Percentiles rank a stretch among this genome's conserved stretches.
These are phyloP conservation scores for Dolichallabes microphthalmus DNA, from an alignment of 2,113 vertebrate genomes.

Conservation along the genomic window DNA sequence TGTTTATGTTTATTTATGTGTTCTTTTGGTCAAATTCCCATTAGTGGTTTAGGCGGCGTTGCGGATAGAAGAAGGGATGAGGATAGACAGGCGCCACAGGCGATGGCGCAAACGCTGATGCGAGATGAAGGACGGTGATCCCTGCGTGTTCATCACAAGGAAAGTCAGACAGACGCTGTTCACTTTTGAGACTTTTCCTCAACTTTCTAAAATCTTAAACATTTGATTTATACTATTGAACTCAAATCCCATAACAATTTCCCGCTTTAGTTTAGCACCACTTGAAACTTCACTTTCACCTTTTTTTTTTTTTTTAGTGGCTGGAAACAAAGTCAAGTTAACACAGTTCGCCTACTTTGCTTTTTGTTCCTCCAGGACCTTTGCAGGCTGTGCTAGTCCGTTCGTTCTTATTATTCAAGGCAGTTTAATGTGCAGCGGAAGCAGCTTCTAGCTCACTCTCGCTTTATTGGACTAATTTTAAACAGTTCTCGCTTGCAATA, in stretches of 20 bases:
- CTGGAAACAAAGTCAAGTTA: neutral
- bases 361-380: neutral
- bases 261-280: neutral
- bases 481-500: slow-evolving; percentile 14
- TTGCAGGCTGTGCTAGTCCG: neutral
- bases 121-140: too few species aligned
- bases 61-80: too few species aligned
- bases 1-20: too few species aligned
- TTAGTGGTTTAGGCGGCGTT: too few species aligned
- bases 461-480: slow-evolving; percentile 20
- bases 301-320: neutral
- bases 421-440: neutral
- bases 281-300: neutral
- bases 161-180: neutral
- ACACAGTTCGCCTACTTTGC: neutral
- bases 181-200: neutral
- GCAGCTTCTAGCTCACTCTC: neutral
- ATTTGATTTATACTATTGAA: neutral
- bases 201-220: neutral
- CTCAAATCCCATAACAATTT: neutral
- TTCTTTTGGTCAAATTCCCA: too few species aligned
- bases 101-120: too few species aligned
- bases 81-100: too few species aligned
- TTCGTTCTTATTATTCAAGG: slow-evolving; percentile 10
- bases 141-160: too few species aligned